A percentile compares a stretch with the other conserved stretches of the same genome.
These are phyloP conservation scores for Lasioglossum oenotherae DNA, from an alignment of 2,888 invertebrate species.

Conservation along the genomic window DNA sequence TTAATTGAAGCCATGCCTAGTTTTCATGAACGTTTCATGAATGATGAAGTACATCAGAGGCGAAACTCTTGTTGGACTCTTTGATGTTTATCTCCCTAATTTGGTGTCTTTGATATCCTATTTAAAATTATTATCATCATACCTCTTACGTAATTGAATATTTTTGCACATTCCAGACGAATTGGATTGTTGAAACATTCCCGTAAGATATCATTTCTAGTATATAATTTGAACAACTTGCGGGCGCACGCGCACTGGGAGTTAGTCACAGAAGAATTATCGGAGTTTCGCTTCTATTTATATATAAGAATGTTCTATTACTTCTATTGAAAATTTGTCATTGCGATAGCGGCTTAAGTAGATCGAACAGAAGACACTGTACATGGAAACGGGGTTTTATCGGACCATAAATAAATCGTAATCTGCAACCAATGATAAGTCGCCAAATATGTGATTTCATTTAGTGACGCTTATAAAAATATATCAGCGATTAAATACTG, in stretches of 20 bases:
- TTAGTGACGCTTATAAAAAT: slow-evolving; percentile 54
- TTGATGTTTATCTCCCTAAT: neutral
- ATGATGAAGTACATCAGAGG: neutral
- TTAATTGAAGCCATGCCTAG: neutral
- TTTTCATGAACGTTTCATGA: neutral
- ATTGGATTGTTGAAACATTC: neutral
- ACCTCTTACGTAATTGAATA: too few relatives aligned
- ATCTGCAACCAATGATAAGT: slow-evolving; percentile 69
- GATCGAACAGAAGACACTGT: neutral
- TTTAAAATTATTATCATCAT: too few relatives aligned
- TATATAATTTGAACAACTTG: neutral
- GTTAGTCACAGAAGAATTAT: neutral
- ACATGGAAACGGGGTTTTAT: slow-evolving; percentile 48
- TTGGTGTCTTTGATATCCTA: too few relatives aligned
- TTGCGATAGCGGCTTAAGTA: slow-evolving; percentile 23
- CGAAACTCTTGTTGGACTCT: neutral
- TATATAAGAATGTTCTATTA: neutral
- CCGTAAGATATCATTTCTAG: neutral
- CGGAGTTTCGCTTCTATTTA: neutral
- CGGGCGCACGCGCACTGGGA: neutral
- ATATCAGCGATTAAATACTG: slow-evolving; percentile 49
- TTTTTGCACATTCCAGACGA: too few relatives aligned
- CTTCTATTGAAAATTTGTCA: neutral
- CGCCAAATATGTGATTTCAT: slow-evolving; percentile 70
- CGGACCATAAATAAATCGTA: slow-evolving; percentile 58